These are phyloP conservation scores for Pecten maximus DNA, from an alignment of 2,888 invertebrate genomes.

Conservation along the genomic window DNA sequence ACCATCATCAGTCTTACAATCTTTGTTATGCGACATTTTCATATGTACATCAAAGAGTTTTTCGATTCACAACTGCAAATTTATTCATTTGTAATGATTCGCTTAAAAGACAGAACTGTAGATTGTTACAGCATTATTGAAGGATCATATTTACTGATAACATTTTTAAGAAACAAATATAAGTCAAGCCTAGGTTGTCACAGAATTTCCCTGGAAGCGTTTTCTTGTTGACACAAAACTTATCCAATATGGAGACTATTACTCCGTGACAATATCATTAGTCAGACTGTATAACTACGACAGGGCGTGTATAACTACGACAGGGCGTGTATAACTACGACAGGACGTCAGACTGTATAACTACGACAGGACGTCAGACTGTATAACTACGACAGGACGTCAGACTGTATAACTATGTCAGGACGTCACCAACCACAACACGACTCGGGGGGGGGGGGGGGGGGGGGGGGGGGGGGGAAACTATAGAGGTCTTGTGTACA, in stretches of 20 bases:
- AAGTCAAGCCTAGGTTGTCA: background rate
- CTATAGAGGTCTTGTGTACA: too few relatives aligned
- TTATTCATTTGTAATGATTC: background rate
- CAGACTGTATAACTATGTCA: too few relatives aligned
- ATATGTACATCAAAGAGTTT: background rate
- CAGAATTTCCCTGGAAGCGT: background rate
- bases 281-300: too few relatives aligned
- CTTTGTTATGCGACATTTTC: slow-evolving; percentile 20
- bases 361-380: too few relatives aligned
- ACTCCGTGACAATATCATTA: background rate
- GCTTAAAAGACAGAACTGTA: slow-evolving; percentile 3
- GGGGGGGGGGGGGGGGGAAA: too few relatives aligned
- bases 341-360: too few relatives aligned
- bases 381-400: too few relatives aligned
- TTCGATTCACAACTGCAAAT: background rate
- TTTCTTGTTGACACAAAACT: background rate
- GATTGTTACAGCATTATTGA: slow-evolving; percentile 13
- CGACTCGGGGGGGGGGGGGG: too few relatives aligned
- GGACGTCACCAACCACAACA: too few relatives aligned
- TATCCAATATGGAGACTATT: background rate
- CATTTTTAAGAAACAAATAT: slow-evolving; percentile 23
- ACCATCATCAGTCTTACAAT: background rate
- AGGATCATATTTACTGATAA: slow-evolving; percentile 4
- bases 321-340: too few relatives aligned
- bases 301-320: too few relatives aligned